Percentiles rank a stretch among this genome's conserved stretches.
Evolutionary conservation across 2,888 invertebrate genomes (phyloP).

Genomic region (Drosophila mimica): DNA sequence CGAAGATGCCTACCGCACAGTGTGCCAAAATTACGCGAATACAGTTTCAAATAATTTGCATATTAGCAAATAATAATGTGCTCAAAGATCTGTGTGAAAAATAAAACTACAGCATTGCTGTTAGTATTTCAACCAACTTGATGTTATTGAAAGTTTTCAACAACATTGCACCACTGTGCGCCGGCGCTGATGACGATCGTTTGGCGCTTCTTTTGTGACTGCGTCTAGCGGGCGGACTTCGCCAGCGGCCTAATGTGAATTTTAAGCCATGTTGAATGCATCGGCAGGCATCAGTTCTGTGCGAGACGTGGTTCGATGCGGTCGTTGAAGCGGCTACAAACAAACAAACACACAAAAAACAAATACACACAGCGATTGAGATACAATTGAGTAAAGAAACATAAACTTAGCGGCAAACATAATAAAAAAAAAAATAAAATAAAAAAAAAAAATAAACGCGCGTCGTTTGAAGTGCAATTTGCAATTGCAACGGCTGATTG

Average conservation of each 20-base stretch:
- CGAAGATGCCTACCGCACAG: slow-evolving; percentile 62
- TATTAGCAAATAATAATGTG: not conserved
- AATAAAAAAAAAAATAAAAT: not conserved
- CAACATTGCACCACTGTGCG: slow-evolving; percentile 57
- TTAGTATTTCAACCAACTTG: not conserved
- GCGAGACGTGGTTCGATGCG: slow-evolving; percentile 76
- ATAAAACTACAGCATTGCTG: not conserved
- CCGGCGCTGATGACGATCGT: slow-evolving; percentile 48
- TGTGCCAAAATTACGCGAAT: slow-evolving; percentile 16
- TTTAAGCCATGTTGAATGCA: slow-evolving; percentile 78
- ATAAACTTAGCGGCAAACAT: slow-evolving; percentile 16
- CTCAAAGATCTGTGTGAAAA: not conserved
- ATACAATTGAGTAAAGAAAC: slow-evolving; percentile 12
- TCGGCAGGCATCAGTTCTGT: slow-evolving; percentile 82
- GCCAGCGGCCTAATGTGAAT: slow-evolving; percentile 73
- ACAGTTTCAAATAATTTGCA: not conserved
- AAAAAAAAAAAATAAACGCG: slow-evolving; percentile 37
- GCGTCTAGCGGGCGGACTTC: slow-evolving; percentile 67
- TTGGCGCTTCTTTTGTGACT: slow-evolving; percentile 68
- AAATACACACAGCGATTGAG: slow-evolving; percentile 19
- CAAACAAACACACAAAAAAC: slow-evolving; percentile 4
- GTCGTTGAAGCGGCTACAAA: slow-evolving; percentile 66
- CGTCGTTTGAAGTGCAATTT: slow-evolving; percentile 55
- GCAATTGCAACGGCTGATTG: slow-evolving; percentile 27
- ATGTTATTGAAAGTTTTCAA: not conserved